Percentiles rank a stretch among this genome's conserved stretches.
Evolutionary conservation across 2,113 vertebrate genomes (phyloP).

Genomic region (Pimephales promelas): DNA sequence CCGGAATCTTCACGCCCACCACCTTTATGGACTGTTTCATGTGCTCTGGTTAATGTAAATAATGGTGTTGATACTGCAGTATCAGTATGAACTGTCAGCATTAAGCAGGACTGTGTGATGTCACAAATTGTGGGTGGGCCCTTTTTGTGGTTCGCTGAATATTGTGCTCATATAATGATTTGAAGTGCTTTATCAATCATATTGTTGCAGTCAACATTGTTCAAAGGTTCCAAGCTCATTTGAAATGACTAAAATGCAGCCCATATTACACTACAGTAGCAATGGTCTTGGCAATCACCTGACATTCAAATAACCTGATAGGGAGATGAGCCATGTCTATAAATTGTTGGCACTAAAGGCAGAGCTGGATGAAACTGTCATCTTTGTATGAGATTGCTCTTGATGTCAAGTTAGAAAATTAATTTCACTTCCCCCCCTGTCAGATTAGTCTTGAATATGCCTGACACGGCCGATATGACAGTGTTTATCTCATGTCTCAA

Average conservation of each 20-base stretch:
- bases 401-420: slow-evolving; percentile 60
- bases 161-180: neutral
- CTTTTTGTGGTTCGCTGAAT: neutral
- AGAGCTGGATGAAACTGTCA: slow-evolving; percentile 27
- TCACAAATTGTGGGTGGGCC: too few relatives aligned
- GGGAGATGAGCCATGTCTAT: slow-evolving; percentile 31
- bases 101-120: too few relatives aligned
- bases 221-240: neutral
- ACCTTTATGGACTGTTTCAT: too few relatives aligned
- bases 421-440: slow-evolving; percentile 57
- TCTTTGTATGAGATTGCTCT: slow-evolving; percentile 59
- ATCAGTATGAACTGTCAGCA: too few relatives aligned
- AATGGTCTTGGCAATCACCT: slow-evolving; percentile 17
- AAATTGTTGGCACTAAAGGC: slow-evolving; percentile 45
- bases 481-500: slow-evolving; percentile 64
- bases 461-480: slow-evolving; percentile 66
- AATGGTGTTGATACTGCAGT: too few relatives aligned
- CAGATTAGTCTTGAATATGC: slow-evolving; percentile 56
- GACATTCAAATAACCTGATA: slow-evolving; percentile 50
- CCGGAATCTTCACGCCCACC: too few relatives aligned
- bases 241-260: slow-evolving; percentile 12
- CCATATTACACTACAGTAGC: slow-evolving; percentile 1
- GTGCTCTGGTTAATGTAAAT: too few relatives aligned
- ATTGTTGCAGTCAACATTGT: neutral
- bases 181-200: slow-evolving; percentile 1